Percentiles rank a stretch among this genome's conserved stretches.
Conservation (phyloP, 23 tunicate species). For the Diplosoma virens region DNA sequence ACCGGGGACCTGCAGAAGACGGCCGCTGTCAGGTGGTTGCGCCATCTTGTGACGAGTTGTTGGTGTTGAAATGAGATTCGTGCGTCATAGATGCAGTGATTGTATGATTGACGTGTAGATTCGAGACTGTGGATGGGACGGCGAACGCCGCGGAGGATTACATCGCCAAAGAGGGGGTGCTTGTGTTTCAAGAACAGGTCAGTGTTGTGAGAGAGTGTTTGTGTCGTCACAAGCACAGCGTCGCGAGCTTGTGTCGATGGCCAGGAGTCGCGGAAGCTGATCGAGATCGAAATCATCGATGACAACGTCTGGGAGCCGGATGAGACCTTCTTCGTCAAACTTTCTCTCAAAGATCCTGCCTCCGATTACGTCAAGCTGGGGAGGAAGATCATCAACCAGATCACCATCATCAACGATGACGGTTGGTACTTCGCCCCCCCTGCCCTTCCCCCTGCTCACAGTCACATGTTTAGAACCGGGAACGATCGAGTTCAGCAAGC, state of each 20-base stretch:
- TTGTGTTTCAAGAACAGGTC: conserved; percentile 62
- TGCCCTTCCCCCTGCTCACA: no score
- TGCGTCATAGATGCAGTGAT: no score
- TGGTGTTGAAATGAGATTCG: no score
- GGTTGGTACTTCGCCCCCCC: no score
- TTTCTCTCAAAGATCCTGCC: conserved; percentile 37
- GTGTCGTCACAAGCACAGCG: no score
- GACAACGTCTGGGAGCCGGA: conserved; percentile 99
- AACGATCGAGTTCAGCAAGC: conserved; percentile 88
- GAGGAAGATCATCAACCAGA: conserved; percentile 76
- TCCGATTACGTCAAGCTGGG: conserved; percentile 59
- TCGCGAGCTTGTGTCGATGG: no score
- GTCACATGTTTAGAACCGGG: no score
- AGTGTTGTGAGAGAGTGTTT: no score
- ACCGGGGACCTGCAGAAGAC: conserved; percentile 43
- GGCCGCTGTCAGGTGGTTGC: conserved; percentile 51
- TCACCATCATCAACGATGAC: conserved; percentile 97
- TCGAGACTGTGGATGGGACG: conserved; percentile 93
- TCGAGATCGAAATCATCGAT: conserved; percentile 84
- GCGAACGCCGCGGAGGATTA: conserved; percentile 85
- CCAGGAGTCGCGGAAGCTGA: conserved; percentile 57
- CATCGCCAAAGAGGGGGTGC: conserved; percentile 36
- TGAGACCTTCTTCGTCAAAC: conserved; percentile 92
- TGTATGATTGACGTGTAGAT: no score
- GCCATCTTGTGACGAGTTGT: neutral